A percentile compares a stretch with the other conserved stretches of the same genome.
Conservation (phyloP, 1,140 invertebrate genomes). For the Drosophila sturtevanti region DNA sequence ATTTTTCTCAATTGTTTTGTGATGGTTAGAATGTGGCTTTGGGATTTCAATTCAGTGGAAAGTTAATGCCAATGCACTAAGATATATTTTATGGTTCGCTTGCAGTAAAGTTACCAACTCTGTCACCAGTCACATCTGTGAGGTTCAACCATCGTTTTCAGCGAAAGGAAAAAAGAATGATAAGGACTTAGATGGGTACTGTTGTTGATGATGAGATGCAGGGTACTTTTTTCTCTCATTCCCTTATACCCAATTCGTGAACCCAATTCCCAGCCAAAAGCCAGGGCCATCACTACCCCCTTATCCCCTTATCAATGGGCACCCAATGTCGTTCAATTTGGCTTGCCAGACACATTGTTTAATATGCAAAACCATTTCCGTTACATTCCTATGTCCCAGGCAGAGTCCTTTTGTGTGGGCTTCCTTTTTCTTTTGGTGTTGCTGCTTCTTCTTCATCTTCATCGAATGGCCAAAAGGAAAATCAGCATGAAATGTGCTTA, state of each 20-base stretch:
- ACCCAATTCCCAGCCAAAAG: not conserved
- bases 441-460: constrained; percentile 5
- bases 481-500: constrained; percentile 77
- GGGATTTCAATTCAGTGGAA: constrained; percentile 26
- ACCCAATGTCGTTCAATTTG: constrained; percentile 35
- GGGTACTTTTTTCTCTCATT: constrained; percentile 21
- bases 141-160: not conserved
- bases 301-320: constrained; percentile 18
- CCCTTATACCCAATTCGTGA: not conserved
- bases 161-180: not conserved
- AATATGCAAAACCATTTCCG: constrained; percentile 81
- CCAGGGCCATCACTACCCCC: not conserved
- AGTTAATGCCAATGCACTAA: constrained; percentile 44
- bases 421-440: not conserved
- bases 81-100: constrained; percentile 78
- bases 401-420: constrained; percentile 23
- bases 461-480: constrained; percentile 63
- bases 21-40: not conserved
- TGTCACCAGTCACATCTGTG: not conserved
- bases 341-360: constrained; percentile 62
- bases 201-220: constrained; percentile 60
- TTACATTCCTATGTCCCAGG: constrained; percentile 56
- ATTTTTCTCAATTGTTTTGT: constrained; percentile 21
- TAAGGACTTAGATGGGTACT: constrained; percentile 17
- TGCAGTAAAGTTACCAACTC: constrained; percentile 36